Base-by-base conservation (phyloP, 2,797 vertebrate genomes). In the Lutjanus campechanus region DNA sequence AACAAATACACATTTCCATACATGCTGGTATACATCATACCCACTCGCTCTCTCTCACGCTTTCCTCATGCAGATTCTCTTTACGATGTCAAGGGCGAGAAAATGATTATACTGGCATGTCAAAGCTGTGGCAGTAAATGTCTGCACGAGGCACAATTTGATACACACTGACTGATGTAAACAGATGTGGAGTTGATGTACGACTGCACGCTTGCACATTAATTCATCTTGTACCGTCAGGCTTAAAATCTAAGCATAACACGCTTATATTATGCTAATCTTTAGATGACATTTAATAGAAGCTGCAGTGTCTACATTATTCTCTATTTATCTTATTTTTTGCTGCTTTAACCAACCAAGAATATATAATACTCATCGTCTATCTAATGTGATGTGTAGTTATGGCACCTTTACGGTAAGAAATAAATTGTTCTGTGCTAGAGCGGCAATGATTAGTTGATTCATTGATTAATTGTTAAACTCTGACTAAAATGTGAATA, bases 1-100 rank as follows among this genome's bases (percentile, higher is more conserved):
- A 83, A 75, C 54, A 76, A 66, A 82, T 11, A 25, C 59, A 69
- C 58, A 53, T 76, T 51, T 44, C 8, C 16, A 68, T 74, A 47
- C 46, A 69, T 67, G 41, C 20, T 53, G 43, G 43, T 40, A 58
- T 3, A 11, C 16, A 71, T 49, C 4, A 41, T 17, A 20, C 20
- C 36, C 59, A 43, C 68, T 29, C 71, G 25, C 13, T 46, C 51
- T 68, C 40, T 68, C 19, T 62, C 7, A 64, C 36, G 40, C 47
- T 29, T 61, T 40, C 20, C 44, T 20, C 25, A 79, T 50, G 36
- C 51, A 63, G 11, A 44, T 71, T 55, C 53, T 55, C 11, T 73
- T 70, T 68, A 22, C 71, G 13, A 51, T 11, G 55, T 69, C 53
- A 73, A 15, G 41, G 43, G n/a, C 4, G 12, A 81, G 61, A 41